A percentile compares a stretch with the other conserved stretches of the same genome.
phyloP scores from a whole-genome alignment of 1,140 invertebrate genomes.

The Littorina saxatilis region DNA sequence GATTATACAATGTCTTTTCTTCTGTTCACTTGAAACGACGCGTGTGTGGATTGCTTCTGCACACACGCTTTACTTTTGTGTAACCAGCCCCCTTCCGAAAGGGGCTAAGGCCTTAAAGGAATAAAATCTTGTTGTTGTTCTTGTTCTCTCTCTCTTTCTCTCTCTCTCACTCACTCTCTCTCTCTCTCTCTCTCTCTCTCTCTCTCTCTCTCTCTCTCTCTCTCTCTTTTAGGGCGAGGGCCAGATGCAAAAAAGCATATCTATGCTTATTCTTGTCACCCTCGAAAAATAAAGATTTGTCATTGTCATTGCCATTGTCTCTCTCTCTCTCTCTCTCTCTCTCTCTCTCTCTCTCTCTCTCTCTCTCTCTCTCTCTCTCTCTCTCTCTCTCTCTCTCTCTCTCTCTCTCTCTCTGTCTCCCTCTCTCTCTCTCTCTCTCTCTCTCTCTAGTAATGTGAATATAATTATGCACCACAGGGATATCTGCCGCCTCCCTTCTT shows the following conservation, averaged over 20 bases:
- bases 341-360: neutral
- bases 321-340: neutral
- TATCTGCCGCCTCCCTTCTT: too few species aligned
- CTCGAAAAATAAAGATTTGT: too few species aligned
- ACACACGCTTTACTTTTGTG: too few species aligned
- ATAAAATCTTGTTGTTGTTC: neutral
- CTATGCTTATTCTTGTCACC: too few species aligned
- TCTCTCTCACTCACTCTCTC: neutral
- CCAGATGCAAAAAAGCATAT: too few species aligned
- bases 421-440: too few species aligned
- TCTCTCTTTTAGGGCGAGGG: too few species aligned
- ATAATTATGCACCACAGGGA: neutral
- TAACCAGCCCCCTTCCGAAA: neutral
- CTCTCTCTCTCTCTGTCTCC: too few species aligned
- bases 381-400: neutral
- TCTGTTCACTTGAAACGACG: too few species aligned
- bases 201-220: neutral
- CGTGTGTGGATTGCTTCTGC: too few species aligned
- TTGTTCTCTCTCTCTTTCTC: neutral
- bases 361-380: neutral
- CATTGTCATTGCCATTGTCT: neutral
- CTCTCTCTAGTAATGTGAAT: neutral
- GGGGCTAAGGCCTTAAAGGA: too few species aligned
- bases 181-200: constrained; percentile 5
- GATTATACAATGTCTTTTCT: too few species aligned